Base-by-base conservation (phyloP, 2,797 vertebrate genomes). In the Clangula hyemalis region DNA sequence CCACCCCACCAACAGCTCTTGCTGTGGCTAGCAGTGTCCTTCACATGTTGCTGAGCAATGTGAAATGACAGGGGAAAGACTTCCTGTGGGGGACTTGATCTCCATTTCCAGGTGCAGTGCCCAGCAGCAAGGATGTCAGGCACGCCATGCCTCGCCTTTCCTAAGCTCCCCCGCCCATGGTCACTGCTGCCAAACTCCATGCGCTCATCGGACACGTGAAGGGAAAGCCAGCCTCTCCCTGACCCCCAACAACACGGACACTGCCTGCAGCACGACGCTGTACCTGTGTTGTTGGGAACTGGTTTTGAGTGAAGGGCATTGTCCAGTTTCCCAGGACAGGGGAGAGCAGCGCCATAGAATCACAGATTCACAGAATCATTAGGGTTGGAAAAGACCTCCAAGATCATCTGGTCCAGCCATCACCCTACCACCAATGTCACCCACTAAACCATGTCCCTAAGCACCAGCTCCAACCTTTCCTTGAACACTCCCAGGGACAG, bases 21-120 rank as follows among this genome's bases (percentile, higher is more conserved):
- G 75, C 78, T 81, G 81, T 41, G 45, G 68, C 84, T 83, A 71
- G 65, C 75, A 80, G 38, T 15, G 93, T 93, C 96, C 93, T 97
- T 95, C 94, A 85, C 54, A 87, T 87, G 81, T 89, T 95, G 95
- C 96, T 97, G 94, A 96, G 86, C 54, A 79, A 39, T 65, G 81
- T 86, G 90, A 94, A 96, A 97, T 0, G 0, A 18, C 57, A 85
- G 51, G 68, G 90, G 80, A 95, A 96, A 91, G 83, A 70, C 41
- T 97, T 97, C 95, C 95, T 96, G 95, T 2, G 0, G 32, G 1
- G 2, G 34, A 13, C 91, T 85, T 32, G 0, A 8, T 60, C 93
- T 73, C 34, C 53, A 56, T 87, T 96, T 96, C 91, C 90, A 95
- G 91, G 94, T 96, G 91, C 92, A 70, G 58, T 24, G 39, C 51